Evolutionary conservation across 2,888 invertebrate species (phyloP), one percentile per base, ranked within the genome.

Genomic region (Sarcophaga variegata): DNA sequence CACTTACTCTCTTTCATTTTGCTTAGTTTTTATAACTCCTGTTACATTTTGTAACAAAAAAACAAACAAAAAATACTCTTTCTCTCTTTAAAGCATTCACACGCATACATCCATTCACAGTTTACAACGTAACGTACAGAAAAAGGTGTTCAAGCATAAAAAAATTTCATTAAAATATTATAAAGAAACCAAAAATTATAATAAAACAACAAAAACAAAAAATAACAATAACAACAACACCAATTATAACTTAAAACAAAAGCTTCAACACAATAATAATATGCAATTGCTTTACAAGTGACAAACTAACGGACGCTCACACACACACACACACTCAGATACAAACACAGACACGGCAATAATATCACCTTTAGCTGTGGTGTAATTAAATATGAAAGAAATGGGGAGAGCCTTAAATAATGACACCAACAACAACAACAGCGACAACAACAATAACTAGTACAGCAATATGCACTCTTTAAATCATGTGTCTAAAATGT

Each of bases 81-180:
- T 27, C 4, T 17, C 75, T 27, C 12, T 37, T 47, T 25, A 54
- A 27, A 63, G 72, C 6, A 59, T 62, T 75, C 47, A 69, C 45
- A 69, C 6, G 59, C 6, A 64, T 60, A 78, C 60, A 47, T 72
- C 14, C 17, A 49, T 72, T n/a, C 17, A 49, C 63, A 63, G 10
- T 27, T n/a, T 12, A 22, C 20, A 11, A 49, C 17, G n/a, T 3
- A 45, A 75, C 49, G 47, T 22, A 12, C 37, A 75, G 8, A 12
- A 54, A 14, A 74, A 77, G 62, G 85, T 81, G 80, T 77, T 77
- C 71, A 77, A 79, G 78, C 77, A 78, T 78, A 67, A 47, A 72
- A 60, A 25, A 82, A 49, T 67, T 67, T 17, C 45, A 72, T 63
- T 78, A 78, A 22, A 20, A 66, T 14, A 8, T 49, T 49, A 1